Conservation (phyloP, 2,797 vertebrate species). For the Mionectes olivaceus region DNA sequence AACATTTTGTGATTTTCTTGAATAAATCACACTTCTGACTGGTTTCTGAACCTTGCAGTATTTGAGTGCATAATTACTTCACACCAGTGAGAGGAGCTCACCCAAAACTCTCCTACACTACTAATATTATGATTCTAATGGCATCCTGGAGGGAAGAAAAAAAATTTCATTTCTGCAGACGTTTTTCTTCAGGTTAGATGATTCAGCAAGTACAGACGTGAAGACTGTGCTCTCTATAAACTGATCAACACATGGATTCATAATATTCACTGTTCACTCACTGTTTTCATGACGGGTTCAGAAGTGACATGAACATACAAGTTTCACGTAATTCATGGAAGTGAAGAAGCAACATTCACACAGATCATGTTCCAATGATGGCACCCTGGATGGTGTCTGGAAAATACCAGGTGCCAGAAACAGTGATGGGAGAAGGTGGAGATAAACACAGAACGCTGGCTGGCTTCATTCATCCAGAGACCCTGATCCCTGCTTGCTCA, state of each 20-base stretch:
- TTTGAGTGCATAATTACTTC: neutral
- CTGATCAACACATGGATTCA: neutral
- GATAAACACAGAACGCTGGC: neutral
- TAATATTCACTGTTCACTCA: neutral
- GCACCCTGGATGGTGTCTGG: neutral
- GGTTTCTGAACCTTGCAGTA: neutral
- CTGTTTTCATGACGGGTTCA: neutral
- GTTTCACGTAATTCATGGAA: neutral
- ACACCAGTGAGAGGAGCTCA: neutral
- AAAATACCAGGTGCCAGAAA: neutral
- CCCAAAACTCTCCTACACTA: neutral
- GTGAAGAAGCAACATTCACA: neutral
- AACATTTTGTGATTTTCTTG: neutral
- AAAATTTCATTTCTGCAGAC: neutral
- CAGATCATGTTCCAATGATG: accelerated
- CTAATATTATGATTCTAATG: neutral
- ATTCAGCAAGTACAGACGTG: neutral
- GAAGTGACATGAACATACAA: neutral
- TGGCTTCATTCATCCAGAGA: neutral
- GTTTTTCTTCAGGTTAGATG: neutral
- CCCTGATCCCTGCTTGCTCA: neutral
- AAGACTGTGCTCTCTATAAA: neutral
- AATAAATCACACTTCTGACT: neutral
- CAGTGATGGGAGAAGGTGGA: neutral
- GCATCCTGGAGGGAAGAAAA: neutral